Base-by-base conservation (phyloP, 2,888 invertebrate species). In the Zygothrica quintamaculata region DNA sequence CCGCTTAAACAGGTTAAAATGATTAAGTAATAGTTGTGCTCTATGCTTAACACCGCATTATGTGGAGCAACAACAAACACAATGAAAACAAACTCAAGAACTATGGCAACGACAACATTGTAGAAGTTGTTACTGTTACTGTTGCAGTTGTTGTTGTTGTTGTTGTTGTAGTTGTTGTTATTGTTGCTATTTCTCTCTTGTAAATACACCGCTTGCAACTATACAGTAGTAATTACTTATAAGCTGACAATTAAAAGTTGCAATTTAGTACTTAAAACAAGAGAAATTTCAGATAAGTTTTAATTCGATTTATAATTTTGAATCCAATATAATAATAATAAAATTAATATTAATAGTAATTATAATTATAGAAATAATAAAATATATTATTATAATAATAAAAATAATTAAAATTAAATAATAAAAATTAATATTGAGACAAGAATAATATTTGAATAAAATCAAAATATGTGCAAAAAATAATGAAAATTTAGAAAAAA, bases 1-100 rank as follows among this genome's bases (percentile, higher is more conserved):
- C 78, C 78, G 78, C 81, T 74, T 77, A 80, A 84, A 73, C 84
- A 84, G 79, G 84, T 80, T 80, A 75, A 71, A 77, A 80, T 80
- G 79, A 80, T 80, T 84, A 80, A 84, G 79, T 84, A 84, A 79
- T 82, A 84, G 84, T 77, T 80, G 65, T 70, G 77, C 71, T 58
- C 74, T 42, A 44, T 71, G 82, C 81, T 75, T 75, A 75, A 66
- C 82, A 72, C 75, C 69, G 61, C 62, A 65, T 75, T 81, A 69
- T 73, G 64, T 78, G 70, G 76, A 60, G 39, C 74, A 66, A 40
- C 76, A 64, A 34, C 55, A 62, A 46, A 55, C 50, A 18, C 52
- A 61, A 25, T 25, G 34, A 34, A 46, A 34, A 39, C 61, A 62
- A 16, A 34, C 31, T 31, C 46, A 55, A 37, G 47, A 39, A 31